Evolutionary conservation across 2,797 vertebrate species (phyloP).

Genomic region (Vireo griseus): DNA sequence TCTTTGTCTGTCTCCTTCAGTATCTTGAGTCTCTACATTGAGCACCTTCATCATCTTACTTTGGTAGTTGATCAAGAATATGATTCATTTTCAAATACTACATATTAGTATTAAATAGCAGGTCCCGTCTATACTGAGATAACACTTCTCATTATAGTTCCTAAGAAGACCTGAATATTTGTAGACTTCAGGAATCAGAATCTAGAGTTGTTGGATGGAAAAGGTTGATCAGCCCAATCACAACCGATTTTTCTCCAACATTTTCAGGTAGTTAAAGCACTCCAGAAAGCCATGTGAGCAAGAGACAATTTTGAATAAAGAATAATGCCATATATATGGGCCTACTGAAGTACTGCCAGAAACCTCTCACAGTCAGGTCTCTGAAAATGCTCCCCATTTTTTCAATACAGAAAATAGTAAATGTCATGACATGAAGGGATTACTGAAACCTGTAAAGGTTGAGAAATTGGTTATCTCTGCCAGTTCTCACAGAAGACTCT

Average conservation of each 20-base stretch:
- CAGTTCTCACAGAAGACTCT: slow-evolving; percentile 45
- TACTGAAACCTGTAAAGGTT: slow-evolving; percentile 55
- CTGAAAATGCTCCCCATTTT: not conserved
- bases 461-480: slow-evolving; percentile 47
- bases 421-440: slow-evolving; percentile 25
- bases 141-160: not conserved
- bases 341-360: not conserved
- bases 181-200: not conserved
- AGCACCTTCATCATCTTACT: not conserved
- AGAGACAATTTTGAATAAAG: not conserved
- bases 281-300: not conserved
- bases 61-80: not conserved
- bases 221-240: not conserved
- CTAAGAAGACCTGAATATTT: not conserved
- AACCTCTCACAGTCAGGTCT: not conserved
- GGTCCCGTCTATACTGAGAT: not conserved
- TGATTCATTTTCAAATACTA: not conserved
- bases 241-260: not conserved
- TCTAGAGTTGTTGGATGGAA: not conserved
- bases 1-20: not conserved
- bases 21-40: not conserved
- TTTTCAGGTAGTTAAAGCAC: not conserved
- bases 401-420: slow-evolving; percentile 14
- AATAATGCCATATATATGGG: not conserved
- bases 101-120: not conserved